Evolutionary conservation across 2,888 invertebrate genomes (phyloP).

Genomic region (Caenorhabditis sulstoni): DNA sequence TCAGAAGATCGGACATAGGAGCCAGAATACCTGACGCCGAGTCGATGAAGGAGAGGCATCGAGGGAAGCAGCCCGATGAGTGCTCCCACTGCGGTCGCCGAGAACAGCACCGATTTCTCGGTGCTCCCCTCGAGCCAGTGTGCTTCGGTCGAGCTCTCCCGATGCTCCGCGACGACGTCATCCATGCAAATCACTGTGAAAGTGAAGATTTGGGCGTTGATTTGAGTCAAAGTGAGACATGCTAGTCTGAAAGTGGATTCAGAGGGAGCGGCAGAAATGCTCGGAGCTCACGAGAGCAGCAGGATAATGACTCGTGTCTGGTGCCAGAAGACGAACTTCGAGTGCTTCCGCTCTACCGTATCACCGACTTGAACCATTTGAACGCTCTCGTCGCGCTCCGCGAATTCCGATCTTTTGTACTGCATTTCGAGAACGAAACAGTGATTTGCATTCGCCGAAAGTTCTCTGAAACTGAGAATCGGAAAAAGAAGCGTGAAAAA

Average conservation of each 20-base stretch:
- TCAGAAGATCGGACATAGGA: background rate
- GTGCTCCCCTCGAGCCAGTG: slow-evolving; percentile 52
- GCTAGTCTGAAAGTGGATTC: slow-evolving; percentile 18
- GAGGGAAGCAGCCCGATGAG: slow-evolving; percentile 44
- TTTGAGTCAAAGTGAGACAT: slow-evolving; percentile 42
- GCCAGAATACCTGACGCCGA: slow-evolving; percentile 28
- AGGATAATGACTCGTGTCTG: slow-evolving; percentile 36
- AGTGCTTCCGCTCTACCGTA: slow-evolving; percentile 17
- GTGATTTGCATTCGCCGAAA: no score
- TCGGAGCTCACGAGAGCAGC: slow-evolving; percentile 21
- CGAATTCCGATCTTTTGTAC: no score
- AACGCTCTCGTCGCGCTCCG: no score
- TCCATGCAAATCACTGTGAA: slow-evolving; percentile 60
- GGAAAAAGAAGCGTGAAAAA: no score
- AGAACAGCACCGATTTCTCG: slow-evolving; percentile 43
- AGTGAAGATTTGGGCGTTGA: slow-evolving; percentile 52
- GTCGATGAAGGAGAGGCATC: slow-evolving; percentile 26
- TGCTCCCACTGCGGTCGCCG: slow-evolving; percentile 50
- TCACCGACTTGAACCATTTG: no score
- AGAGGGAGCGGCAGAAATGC: background rate
- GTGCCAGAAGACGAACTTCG: slow-evolving; percentile 43
- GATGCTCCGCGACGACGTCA: slow-evolving; percentile 28
- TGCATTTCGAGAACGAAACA: no score
- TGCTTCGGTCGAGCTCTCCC: slow-evolving; percentile 3
- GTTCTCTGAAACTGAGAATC: no score